A percentile compares a stretch with the other conserved stretches of the same genome.
These are phyloP conservation scores for Vulpes lagopus DNA, from an alignment of 2,113 vertebrate genomes.

Conservation along the genomic window DNA sequence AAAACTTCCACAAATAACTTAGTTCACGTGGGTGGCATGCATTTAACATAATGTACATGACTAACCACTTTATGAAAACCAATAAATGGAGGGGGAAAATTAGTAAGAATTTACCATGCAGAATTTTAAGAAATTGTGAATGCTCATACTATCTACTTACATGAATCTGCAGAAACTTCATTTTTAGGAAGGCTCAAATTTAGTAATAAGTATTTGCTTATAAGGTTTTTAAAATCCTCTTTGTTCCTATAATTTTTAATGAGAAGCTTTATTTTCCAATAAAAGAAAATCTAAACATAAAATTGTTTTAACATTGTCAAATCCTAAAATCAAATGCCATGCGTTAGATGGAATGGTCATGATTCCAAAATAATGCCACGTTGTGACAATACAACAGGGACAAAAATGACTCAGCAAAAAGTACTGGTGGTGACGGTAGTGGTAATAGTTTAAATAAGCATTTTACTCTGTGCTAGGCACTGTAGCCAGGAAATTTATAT, in stretches of 20 bases:
- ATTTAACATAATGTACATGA: background rate
- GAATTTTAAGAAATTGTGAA: constrained; percentile 27
- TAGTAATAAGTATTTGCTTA: background rate
- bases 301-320: background rate
- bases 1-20: constrained; percentile 53
- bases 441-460: background rate
- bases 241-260: background rate
- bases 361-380: constrained; percentile 14
- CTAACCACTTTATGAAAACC: background rate
- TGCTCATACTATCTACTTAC: background rate
- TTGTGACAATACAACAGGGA: background rate
- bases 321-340: constrained; percentile 6
- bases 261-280: background rate
- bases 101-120: background rate
- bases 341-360: background rate
- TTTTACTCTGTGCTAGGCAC: background rate
- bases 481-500: background rate
- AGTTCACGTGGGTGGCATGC: background rate
- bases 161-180: background rate
- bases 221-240: background rate
- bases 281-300: background rate
- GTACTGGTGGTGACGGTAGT: background rate
- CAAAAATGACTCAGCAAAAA: constrained; percentile 56
- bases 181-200: background rate
- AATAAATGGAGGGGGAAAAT: background rate